Base-by-base conservation (phyloP, 2,113 vertebrate genomes). In the Peromyscus leucopus region DNA sequence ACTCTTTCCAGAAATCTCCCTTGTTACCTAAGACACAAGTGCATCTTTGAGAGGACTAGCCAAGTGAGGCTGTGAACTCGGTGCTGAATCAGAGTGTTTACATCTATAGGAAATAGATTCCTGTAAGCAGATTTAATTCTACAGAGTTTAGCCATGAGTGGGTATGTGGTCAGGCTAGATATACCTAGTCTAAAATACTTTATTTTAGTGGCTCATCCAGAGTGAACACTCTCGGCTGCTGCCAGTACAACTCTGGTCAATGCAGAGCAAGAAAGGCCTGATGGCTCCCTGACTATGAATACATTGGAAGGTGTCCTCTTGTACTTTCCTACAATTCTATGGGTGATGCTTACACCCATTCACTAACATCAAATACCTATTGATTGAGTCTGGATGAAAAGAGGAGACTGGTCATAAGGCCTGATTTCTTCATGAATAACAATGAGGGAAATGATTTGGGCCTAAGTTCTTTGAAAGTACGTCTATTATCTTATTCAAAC, bases 151-250 rank as follows among this genome's bases (percentile, higher is more conserved):
- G 1, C 2, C 2, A 24, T 26, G 26, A 48, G 5, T 31, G 1
- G 57, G 12, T 48, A 69, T 7, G 11, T 59, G 61, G 26, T 63
- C 39, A 65, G 24, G 2, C 5, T 22, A 55, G 5, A 2, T 16
- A 93, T 76, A 33, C 8, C 6, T 46, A 39, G 6, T 2, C 5
- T 13, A 61, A 75, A 55, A 15, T 57, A 24, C 78, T 80, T n/a
- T 24, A 51, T 36, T 36, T n/a, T 22, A 33, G 2, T 1, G 2
- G 0, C 10, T 24, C 16, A 5, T 19, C 31, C 3, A 84, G 17
- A 33, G 0, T 0, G 28, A 39, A 7, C 6, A 26, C 12, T 67
- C 24, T 33, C 51, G 42, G n/a, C 4, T 7, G 12, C 2, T 3
- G 15, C 17, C 15, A 55, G 46, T 26, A 21, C 4, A 1, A 42